These are phyloP conservation scores for Pristionchus japonicus DNA, from an alignment of 2,888 invertebrate species.

Conservation along the genomic window DNA sequence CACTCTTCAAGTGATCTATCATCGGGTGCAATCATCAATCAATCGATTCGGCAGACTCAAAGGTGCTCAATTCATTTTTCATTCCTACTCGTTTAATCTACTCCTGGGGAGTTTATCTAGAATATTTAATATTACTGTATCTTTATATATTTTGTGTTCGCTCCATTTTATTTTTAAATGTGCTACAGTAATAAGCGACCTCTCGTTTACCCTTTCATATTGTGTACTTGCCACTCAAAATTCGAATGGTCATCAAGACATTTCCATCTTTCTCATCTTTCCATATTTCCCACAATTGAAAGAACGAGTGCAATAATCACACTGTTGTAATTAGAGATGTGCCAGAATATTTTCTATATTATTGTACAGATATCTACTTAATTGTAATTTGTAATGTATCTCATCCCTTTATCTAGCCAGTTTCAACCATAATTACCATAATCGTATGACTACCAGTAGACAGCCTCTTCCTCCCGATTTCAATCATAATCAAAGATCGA, in stretches of 20 bases:
- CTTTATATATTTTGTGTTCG: not conserved
- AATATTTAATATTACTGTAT: not conserved
- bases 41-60: not conserved
- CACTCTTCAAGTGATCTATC: conserved; percentile 41
- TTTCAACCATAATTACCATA: not conserved
- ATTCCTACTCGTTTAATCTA: not conserved
- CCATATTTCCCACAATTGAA: too few relatives aligned
- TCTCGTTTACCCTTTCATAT: not conserved
- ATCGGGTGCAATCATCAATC: not conserved
- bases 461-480: not conserved
- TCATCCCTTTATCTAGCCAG: not conserved
- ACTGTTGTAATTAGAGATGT: conserved; percentile 22
- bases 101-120: not conserved
- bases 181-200: not conserved
- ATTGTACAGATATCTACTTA: conserved; percentile 18
- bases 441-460: not conserved
- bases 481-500: conserved; percentile 11
- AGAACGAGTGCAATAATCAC: not conserved
- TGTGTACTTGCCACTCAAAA: not conserved
- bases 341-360: not conserved
- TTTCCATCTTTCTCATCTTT: conserved; percentile 19
- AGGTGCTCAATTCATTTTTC: not conserved
- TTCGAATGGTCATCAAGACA: conserved; percentile 10
- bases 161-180: not conserved
- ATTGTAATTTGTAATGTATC: not conserved